Conservation (phyloP, 1,140 invertebrate genomes). For the Aphidius gifuensis region DNA sequence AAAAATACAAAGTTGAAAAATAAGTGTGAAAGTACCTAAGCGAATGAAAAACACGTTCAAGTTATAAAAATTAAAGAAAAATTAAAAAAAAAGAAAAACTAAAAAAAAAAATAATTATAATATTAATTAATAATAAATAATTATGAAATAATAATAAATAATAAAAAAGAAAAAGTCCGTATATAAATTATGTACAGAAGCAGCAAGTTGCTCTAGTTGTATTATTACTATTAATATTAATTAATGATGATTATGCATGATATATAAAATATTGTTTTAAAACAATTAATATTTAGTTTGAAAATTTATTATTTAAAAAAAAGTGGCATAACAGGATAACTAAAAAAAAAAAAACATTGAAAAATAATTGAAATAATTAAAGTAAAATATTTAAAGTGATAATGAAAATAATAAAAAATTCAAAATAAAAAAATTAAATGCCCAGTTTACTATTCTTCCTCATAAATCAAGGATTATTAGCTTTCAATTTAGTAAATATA, state of each 20-base stretch:
- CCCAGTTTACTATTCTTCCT: conserved; percentile 9
- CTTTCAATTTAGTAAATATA: too few relatives aligned
- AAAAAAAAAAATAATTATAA: conserved; percentile 18
- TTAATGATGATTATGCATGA: conserved; percentile 32
- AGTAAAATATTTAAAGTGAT: conserved; percentile 28
- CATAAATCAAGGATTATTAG: too few relatives aligned
- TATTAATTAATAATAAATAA: conserved; percentile 22
- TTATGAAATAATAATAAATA: conserved; percentile 12
- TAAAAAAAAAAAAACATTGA: background rate
- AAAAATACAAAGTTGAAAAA: too few relatives aligned
- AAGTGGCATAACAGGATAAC: background rate
- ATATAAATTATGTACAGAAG: conserved; percentile 30
- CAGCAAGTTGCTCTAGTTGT: conserved; percentile 31
- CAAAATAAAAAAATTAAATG: conserved; percentile 9
- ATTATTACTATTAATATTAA: conserved; percentile 33
- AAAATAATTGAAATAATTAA: conserved; percentile 24
- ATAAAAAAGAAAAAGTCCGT: conserved; percentile 15
- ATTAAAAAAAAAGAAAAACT: conserved; percentile 14
- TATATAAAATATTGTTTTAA: conserved; percentile 27
- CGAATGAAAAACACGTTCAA: too few relatives aligned
- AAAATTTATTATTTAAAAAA: too few relatives aligned
- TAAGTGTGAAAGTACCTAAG: too few relatives aligned
- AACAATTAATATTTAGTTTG: conserved; percentile 15
- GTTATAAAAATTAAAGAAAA: background rate
- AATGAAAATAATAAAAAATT: conserved; percentile 17